These are phyloP conservation scores for Caenorhabditis becei DNA, from an alignment of 2,888 invertebrate genomes.

Conservation along the genomic window DNA sequence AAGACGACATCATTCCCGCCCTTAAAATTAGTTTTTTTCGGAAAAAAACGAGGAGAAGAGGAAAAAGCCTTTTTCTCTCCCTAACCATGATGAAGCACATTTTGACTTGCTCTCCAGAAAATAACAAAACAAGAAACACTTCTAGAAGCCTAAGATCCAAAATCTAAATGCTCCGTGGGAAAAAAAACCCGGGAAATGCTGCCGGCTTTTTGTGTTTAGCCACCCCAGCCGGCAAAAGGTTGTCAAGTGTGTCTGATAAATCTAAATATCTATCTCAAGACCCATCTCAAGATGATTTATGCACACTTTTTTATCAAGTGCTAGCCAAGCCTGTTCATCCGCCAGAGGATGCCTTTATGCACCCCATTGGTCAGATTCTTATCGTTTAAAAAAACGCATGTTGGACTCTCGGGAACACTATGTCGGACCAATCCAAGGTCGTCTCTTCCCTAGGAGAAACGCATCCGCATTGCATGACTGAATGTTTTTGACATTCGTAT, in stretches of 20 bases:
- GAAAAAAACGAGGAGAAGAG: neutral
- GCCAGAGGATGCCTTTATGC: neutral
- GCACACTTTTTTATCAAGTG: slow-evolving; percentile 46
- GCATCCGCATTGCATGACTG: slow-evolving; percentile 32
- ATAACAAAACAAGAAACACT: slow-evolving; percentile 41
- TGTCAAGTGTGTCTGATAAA: slow-evolving; percentile 49
- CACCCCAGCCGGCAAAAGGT: neutral
- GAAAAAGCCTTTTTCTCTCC: neutral
- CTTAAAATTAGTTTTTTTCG: slow-evolving; percentile 57
- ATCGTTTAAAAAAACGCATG: slow-evolving; percentile 12
- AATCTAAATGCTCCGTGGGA: slow-evolving; percentile 53
- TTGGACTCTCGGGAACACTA: slow-evolving; percentile 32
- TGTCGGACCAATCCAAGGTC: slow-evolving; percentile 39
- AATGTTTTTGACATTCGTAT: slow-evolving; percentile 46
- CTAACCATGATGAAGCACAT: slow-evolving; percentile 41
- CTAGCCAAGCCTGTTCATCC: neutral
- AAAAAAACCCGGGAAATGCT: slow-evolving; percentile 17
- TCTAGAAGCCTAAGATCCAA: slow-evolving; percentile 2
- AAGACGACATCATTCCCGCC: slow-evolving; percentile 28
- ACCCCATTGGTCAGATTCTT: slow-evolving; percentile 5
- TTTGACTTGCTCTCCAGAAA: slow-evolving; percentile 14
- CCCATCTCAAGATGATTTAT: slow-evolving; percentile 46
- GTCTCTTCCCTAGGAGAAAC: slow-evolving; percentile 23
- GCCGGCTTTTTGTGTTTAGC: neutral
- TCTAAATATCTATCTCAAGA: slow-evolving; percentile 10